Percentiles rank a stretch among this genome's conserved stretches.
Evolutionary conservation across 2,113 vertebrate genomes (phyloP).

Genomic region (Elachura formosa): DNA sequence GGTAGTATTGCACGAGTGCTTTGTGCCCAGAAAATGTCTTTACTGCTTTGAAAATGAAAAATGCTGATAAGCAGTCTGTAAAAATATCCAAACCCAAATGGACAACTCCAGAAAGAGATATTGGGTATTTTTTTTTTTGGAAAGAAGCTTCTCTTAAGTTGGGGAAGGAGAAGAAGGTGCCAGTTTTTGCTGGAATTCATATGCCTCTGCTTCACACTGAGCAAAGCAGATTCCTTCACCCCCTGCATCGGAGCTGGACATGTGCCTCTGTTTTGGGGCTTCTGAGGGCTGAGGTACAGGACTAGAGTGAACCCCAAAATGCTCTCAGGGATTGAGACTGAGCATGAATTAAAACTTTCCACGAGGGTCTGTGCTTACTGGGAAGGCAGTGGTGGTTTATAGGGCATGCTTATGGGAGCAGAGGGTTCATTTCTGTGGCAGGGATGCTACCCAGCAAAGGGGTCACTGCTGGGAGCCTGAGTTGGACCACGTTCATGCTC

Average conservation of each 20-base stretch:
- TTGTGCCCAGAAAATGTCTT: conserved; percentile 24
- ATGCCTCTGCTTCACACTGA: background rate
- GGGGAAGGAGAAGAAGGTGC: background rate
- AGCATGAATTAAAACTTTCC: background rate
- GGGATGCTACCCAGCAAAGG: background rate
- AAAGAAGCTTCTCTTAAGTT: background rate
- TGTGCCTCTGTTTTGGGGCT: background rate
- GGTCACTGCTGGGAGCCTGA: background rate
- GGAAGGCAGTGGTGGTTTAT: background rate
- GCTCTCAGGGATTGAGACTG: background rate
- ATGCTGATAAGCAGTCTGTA: background rate
- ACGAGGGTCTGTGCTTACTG: background rate
- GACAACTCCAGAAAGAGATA: background rate
- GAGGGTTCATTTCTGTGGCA: background rate
- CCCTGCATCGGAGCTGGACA: background rate
- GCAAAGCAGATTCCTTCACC: background rate
- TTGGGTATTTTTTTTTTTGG: background rate
- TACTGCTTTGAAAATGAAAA: conserved; percentile 41
- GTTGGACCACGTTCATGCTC: background rate
- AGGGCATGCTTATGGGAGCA: background rate
- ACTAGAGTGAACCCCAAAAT: background rate
- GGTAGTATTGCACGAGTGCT: conserved; percentile 35
- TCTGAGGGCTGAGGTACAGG: background rate
- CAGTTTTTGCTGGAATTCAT: background rate
- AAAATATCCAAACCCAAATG: background rate